These are phyloP conservation scores for Microtus oregoni DNA, from an alignment of 2,113 vertebrate genomes.

Conservation along the genomic window DNA sequence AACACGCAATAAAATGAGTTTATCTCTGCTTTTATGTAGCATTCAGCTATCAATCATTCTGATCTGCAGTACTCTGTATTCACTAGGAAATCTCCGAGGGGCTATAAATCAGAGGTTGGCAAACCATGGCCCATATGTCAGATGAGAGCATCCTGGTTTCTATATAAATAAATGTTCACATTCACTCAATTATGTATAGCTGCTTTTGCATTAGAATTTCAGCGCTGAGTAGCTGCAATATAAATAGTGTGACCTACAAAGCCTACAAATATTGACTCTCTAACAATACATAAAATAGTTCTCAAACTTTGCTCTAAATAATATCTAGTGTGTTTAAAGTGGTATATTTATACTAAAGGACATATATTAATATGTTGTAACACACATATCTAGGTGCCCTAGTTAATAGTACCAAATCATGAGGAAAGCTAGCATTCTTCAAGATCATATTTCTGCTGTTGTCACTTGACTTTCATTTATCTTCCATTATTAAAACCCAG, in stretches of 20 bases:
- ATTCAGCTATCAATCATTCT: background rate
- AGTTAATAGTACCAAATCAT: slow-evolving; percentile 23
- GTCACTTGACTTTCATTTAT: background rate
- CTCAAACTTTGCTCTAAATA: slow-evolving; percentile 28
- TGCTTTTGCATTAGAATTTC: background rate
- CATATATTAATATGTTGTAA: background rate
- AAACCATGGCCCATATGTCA: background rate
- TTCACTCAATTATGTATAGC: background rate
- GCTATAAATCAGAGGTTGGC: background rate
- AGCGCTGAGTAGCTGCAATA: background rate
- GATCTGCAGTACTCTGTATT: background rate
- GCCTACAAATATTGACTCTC: slow-evolving; percentile 21
- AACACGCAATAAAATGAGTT: background rate
- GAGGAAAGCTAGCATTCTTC: background rate
- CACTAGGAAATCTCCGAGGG: background rate
- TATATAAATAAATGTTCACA: background rate
- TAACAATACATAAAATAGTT: background rate
- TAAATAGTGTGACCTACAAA: background rate
- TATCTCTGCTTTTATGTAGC: background rate
- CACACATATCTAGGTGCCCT: background rate
- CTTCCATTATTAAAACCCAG: too few species aligned
- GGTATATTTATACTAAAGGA: background rate
- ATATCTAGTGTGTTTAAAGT: slow-evolving; percentile 34
- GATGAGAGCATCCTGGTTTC: background rate
- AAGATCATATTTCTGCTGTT: background rate